Evolutionary conservation across 2,888 invertebrate genomes (phyloP), one percentile per base, ranked within the genome.

Genomic region (Plagiodera versicolora): DNA sequence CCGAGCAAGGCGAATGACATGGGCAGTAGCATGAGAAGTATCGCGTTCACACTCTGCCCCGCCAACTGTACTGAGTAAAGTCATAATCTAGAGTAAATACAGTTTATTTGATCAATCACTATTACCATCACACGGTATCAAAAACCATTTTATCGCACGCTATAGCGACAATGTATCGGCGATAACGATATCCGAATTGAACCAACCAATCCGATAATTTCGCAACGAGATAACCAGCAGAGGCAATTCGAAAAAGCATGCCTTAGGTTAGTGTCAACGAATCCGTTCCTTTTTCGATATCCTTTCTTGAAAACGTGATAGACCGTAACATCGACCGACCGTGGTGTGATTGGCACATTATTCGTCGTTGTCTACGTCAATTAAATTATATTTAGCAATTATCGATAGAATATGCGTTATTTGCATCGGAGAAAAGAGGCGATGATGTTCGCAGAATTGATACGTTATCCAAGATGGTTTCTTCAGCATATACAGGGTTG

Each of bases 261-360:
- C 54, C 63, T 63, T 63, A 63, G 63, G 63, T 63, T 63, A 63
- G 63, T 63, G 61, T 32, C 59, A 32, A 2, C 9, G 2, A 2
- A 32, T 32, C 56, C 11, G 32, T 32, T 32, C 11, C 2, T 32
- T 32, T 32, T 11, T 32, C 32, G 32, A 32, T 32, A 5, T 6
- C 24, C 24, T 24, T 6, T 24, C 24, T 6, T 6, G 24, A 24
- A 24, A 9, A 52, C 56, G 56, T 56, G 51, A 52, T 56, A 51
- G 52, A 56, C 56, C 52, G 56, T 56, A 51, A 52, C 50, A 14
- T 32, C 35, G n/a, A n/a, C n/a, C n/a, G n/a, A n/a, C n/a, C n/a
- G n/a, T n/a, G n/a, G n/a, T n/a, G n/a, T n/a, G n/a, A n/a, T n/a
- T n/a, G n/a, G n/a, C n/a, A n/a, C n/a, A n/a, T n/a, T n/a, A n/a